Base-by-base conservation (phyloP, 2,888 invertebrate species). In the Ernsta delagoae region DNA sequence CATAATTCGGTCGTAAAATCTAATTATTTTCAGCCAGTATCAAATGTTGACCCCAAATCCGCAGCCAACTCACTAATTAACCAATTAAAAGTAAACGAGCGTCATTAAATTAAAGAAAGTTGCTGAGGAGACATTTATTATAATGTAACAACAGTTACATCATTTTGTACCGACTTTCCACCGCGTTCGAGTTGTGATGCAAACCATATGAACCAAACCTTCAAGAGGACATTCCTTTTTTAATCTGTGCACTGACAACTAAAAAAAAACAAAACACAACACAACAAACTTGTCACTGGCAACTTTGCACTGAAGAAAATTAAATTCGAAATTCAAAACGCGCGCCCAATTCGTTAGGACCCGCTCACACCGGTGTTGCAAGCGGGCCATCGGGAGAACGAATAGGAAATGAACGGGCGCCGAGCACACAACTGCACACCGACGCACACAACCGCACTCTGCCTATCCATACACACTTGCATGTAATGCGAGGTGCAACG, bases 341-440 rank as follows among this genome's bases (percentile, higher is more conserved):
- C 88, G 87, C 91, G 89, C 88, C 86, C 84, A 86, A 87, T 81
- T 80, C 78, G 79, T 89, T 86, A 92, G 88, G 92, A 86, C 90
- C 88, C 89, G 90, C 89, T 87, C 84, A 92, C 91, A 91, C 84
- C 83, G 86, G 83, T 89, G 90, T 87, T 88, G 89, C 89, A 88
- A 88, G 90, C 91, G 90, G 89, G 90, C 91, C 88, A 87, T 86
- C 89, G 83, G 79, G 87, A 89, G 87, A 88, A 80, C 90, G 86
- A 92, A 91, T 92, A 93, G 92, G 93, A 93, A 92, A 89, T 87
- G 89, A 88, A 84, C 79, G 83, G 85, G 80, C 86, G 77, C 70
- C 76, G 71, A 74, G 79, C 86, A 87, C 87, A 88, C 92, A 77
- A 75, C 74, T 74, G 75, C 70, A 74, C 70, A 71, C 74, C 70